Conservation (phyloP, 2,113 vertebrate species). For the Equus quagga region DNA sequence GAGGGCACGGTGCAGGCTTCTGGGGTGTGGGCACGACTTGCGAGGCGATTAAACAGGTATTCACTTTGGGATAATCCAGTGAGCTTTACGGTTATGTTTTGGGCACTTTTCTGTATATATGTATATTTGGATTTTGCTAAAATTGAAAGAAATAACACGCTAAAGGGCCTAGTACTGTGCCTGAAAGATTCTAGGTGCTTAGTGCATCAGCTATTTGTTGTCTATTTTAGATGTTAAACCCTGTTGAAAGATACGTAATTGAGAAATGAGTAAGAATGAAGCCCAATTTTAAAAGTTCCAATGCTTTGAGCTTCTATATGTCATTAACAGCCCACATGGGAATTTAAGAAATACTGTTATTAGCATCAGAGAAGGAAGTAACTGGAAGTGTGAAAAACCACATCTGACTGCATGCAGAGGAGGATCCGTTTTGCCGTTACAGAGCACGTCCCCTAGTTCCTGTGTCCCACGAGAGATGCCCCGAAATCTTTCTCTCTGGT, state of each 20-base stretch:
- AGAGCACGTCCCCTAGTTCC: not conserved
- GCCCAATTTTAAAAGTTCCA: not conserved
- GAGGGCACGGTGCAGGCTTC: not conserved
- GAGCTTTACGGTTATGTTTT: not conserved
- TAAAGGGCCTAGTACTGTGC: not conserved
- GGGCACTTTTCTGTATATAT: not conserved
- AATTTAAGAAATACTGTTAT: constrained; percentile 45
- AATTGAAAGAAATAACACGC: not conserved
- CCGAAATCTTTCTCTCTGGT: not conserved
- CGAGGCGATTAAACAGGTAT: not conserved
- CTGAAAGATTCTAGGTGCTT: not conserved
- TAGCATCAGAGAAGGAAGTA: not conserved
- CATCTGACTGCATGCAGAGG: no score
- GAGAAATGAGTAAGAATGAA: constrained; percentile 30
- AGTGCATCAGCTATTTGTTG: not conserved
- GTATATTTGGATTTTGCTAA: not conserved
- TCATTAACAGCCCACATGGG: constrained; percentile 48
- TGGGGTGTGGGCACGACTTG: not conserved
- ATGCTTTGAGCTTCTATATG: not conserved
- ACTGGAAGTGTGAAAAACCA: not conserved
- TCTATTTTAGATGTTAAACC: not conserved
- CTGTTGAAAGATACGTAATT: not conserved
- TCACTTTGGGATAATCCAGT: not conserved
- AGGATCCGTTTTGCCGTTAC: fast-evolving
- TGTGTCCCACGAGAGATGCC: not conserved